Evolutionary conservation across 2,797 vertebrate genomes (phyloP), one percentile per base, ranked within the genome.

Genomic region (Antennarius maculatus): DNA sequence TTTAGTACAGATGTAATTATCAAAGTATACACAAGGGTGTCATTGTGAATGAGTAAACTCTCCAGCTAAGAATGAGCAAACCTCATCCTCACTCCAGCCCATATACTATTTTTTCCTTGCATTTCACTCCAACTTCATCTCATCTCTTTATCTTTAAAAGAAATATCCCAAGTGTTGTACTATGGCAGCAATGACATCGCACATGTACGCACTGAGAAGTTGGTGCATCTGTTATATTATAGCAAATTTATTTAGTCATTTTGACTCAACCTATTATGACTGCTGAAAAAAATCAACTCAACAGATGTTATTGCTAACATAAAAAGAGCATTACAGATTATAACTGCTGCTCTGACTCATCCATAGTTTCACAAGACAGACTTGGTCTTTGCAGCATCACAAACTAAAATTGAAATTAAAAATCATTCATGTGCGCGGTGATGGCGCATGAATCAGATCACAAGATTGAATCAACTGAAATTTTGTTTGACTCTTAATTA

Each of bases 11-110:
- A 39, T 6, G 10, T 39, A 39, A 39, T 39, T 39, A 39, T 11
- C 37, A 9, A 39, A 39, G 37, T 9, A 10, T 39, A 39, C 37
- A 39, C 7, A 39, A 9, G 7, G 58, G 52, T 53, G 29, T 69
- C 61, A 28, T 45, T 72, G 48, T 59, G 62, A 79, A 74, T 56
- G 31, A 76, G 66, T 63, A 42, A 60, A 58, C 42, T 42, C 41
- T 23, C 23, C 23, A 23, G 23, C 23, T 23, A 23, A 23, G 62
- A 79, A 74, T 56, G 34, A 76, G 65, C 61, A 43, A 60, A 59
- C 43, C 41, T 68, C 31, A 34, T 34, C 7, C 31, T 60, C 63
- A 52, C 12, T 53, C 23, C 34, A 10, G 0, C 13, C 2, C 29
- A 7, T 0, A 2, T 57, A 6, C 45, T 23, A 14, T 49, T 28